Evolutionary conservation across 1,140 invertebrate species (phyloP).

Genomic region (Olivierus martensii): DNA sequence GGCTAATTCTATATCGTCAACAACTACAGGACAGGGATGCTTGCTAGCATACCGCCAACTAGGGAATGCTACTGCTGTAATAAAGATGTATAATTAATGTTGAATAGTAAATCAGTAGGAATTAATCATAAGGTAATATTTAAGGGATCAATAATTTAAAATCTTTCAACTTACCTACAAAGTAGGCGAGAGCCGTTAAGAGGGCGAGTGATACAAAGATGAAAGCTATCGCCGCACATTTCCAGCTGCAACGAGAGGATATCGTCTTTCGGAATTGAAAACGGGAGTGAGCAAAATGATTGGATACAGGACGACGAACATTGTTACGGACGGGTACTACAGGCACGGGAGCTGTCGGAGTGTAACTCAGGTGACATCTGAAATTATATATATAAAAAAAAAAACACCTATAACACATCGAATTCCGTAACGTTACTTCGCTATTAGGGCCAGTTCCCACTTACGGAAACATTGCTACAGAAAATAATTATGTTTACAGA

Average conservation of each 20-base stretch:
- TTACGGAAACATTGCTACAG: too few species aligned
- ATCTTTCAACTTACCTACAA: conserved; percentile 59
- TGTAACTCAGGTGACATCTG: conserved; percentile 13
- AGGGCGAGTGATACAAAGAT: conserved; percentile 74
- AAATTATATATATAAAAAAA: background rate
- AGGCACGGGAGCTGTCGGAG: conserved; percentile 5
- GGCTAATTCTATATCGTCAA: conserved; percentile 16
- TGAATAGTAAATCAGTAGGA: too few species aligned
- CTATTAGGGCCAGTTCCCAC: too few species aligned
- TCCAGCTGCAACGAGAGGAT: conserved; percentile 86
- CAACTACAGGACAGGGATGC: conserved; percentile 16
- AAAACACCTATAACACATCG: background rate
- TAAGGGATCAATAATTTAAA: too few species aligned
- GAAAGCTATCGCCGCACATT: conserved; percentile 78
- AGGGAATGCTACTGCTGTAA: conserved; percentile 16
- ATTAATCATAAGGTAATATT: too few species aligned
- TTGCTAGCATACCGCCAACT: conserved; percentile 14
- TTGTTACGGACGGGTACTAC: conserved; percentile 14
- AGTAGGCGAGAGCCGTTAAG: conserved; percentile 80
- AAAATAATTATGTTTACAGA: too few species aligned
- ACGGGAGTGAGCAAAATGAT: conserved; percentile 43
- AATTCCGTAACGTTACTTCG: too few species aligned
- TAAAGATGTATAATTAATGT: too few species aligned
- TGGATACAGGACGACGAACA: conserved; percentile 10
- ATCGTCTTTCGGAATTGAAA: conserved; percentile 87